A percentile compares a stretch with the other conserved stretches of the same genome.
Evolutionary conservation across 2,888 invertebrate genomes (phyloP).

Genomic region (Baccha elongata): DNA sequence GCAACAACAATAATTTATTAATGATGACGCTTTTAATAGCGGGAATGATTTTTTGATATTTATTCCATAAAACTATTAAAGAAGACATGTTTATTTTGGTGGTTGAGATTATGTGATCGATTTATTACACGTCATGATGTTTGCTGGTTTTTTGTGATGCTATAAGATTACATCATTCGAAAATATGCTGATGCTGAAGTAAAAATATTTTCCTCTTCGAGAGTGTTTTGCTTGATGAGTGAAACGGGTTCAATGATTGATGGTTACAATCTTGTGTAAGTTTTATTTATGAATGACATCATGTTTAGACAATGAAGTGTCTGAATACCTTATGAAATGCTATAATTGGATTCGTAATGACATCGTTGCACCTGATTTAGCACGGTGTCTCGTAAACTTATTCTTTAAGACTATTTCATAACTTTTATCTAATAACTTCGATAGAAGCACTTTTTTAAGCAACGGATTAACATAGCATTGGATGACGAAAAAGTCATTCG

Average conservation of each 20-base stretch:
- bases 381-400: no score
- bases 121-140: slow-evolving; percentile 31
- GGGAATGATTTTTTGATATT: slow-evolving; percentile 36
- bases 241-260: slow-evolving; percentile 22
- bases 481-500: no score
- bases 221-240: slow-evolving; percentile 13
- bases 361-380: no score
- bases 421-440: no score
- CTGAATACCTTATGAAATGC: no score
- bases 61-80: slow-evolving; percentile 28
- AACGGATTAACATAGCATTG: no score
- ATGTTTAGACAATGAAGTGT: slow-evolving; percentile 11
- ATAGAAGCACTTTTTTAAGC: no score
- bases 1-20: not conserved
- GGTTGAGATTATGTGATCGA: slow-evolving; percentile 34
- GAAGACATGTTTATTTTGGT: slow-evolving; percentile 52
- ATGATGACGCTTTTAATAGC: slow-evolving; percentile 49
- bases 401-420: no score
- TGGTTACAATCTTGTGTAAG: not conserved
- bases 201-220: not conserved
- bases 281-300: slow-evolving; percentile 9
- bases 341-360: no score
- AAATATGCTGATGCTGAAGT: slow-evolving; percentile 7
- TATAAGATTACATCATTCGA: slow-evolving; percentile 24
- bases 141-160: not conserved